Base-by-base conservation (phyloP, 2,888 invertebrate genomes). In the Atrina japonica region DNA sequence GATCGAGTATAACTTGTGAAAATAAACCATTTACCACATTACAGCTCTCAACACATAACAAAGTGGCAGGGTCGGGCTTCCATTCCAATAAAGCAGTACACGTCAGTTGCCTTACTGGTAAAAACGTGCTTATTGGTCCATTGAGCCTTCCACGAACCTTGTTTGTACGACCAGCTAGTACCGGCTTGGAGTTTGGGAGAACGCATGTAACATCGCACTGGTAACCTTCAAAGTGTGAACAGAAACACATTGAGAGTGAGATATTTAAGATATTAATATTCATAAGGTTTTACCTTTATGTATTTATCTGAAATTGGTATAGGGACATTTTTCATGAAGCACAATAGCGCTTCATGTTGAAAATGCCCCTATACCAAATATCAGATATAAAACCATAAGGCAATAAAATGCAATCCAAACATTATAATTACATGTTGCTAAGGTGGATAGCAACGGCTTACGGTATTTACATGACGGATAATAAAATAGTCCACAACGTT, bases 61-160 rank as follows among this genome's bases (percentile, higher is more conserved):
- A 61, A 11, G 66, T 58, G 7, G 63, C 63, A 3, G 80, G 75
- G 30, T 73, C 61, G 21, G 85, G 86, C 60, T 70, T 78, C 86
- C 86, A 86, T 56, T 70, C 66, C 29, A 70, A 58, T 16, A 75
- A 53, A 0, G 81, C 84, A 0, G 83, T 81, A 60, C 86, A 86
- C 18, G 72, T 80, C 0, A 83, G 47, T 21, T 74, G 70, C 25
- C 72, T 67, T 2, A 75, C 76, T 11, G 50, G 18, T 29, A 63
- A 45, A 16, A 63, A 21, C 18, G 16, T 50, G 6, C 50, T 30
- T 25, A 40, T 58, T 7, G 40, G 52, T 30, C 60, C 47, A 18
- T 67, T 60, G 11, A 50, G 59, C 27, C 55, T 7, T 30, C 61
- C 70, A 5, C 52, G 43, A 1, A 76, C 70, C 45, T 40, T 72